Conservation (phyloP, 1,140 invertebrate genomes). For the Monomorium pharaonis region DNA sequence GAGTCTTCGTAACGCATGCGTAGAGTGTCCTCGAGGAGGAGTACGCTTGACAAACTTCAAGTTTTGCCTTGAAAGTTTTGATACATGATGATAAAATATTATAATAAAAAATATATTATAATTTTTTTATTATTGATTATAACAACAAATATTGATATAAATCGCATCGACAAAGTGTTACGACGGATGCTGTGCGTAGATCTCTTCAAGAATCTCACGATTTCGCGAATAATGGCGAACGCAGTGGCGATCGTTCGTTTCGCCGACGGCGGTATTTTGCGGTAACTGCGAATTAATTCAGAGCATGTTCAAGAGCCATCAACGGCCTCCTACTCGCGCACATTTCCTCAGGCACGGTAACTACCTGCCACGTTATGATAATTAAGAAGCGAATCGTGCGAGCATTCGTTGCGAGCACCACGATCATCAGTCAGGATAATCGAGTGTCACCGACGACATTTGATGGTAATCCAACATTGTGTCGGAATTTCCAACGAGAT, state of each 20-base stretch:
- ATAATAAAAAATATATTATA: background rate
- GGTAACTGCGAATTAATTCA: slow-evolving; percentile 53
- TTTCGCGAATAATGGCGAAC: background rate
- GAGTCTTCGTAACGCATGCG: background rate
- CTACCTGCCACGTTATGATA: slow-evolving; percentile 62
- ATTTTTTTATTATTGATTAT: background rate
- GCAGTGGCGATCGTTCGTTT: slow-evolving; percentile 8
- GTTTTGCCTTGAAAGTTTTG: background rate
- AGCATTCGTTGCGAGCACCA: slow-evolving; percentile 2
- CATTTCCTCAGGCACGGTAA: slow-evolving; percentile 4
- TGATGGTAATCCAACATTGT: background rate
- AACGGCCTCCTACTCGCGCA: slow-evolving; percentile 31
- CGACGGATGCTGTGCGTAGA: background rate
- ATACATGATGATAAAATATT: background rate
- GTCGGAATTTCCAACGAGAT: background rate
- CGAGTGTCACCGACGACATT: slow-evolving; percentile 18
- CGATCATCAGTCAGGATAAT: slow-evolving; percentile 32
- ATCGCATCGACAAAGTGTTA: background rate
- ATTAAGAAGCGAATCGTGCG: slow-evolving; percentile 55
- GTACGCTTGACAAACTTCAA: background rate
- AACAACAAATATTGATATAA: background rate
- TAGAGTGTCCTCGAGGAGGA: background rate
- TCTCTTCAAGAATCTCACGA: background rate
- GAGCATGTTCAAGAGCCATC: slow-evolving; percentile 32
- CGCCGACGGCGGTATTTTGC: slow-evolving; percentile 34